These are phyloP conservation scores for Drosophila micromelanica DNA, from an alignment of 1,140 invertebrate species.

Conservation along the genomic window DNA sequence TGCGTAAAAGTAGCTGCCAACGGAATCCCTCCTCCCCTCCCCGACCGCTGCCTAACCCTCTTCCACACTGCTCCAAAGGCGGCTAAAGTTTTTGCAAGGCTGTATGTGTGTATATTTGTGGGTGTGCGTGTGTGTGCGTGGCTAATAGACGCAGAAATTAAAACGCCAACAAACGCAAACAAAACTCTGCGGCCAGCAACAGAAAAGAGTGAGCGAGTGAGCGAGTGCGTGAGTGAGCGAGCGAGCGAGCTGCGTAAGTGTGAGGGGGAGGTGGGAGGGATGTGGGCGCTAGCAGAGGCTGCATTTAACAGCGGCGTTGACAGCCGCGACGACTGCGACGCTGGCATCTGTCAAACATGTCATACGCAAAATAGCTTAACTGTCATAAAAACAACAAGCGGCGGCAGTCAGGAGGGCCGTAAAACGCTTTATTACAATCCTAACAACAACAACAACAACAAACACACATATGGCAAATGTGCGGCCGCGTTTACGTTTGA, in stretches of 20 bases:
- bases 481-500: conserved; percentile 63
- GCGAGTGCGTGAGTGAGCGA: conserved; percentile 18
- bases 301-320: conserved; percentile 69
- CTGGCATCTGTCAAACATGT: conserved; percentile 79
- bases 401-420: conserved; percentile 37
- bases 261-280: background rate
- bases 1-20: conserved; percentile 78
- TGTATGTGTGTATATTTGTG: background rate
- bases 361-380: conserved; percentile 82
- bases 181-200: conserved; percentile 39
- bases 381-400: conserved; percentile 75
- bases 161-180: conserved; percentile 54
- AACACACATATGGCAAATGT: conserved; percentile 61
- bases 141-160: conserved; percentile 59
- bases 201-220: conserved; percentile 33
- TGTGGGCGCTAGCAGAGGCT: conserved; percentile 16
- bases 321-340: conserved; percentile 57
- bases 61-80: background rate
- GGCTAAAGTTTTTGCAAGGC: conserved; percentile 12
- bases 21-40: conserved; percentile 13
- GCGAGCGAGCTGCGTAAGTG: background rate
- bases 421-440: conserved; percentile 75
- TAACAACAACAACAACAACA: conserved; percentile 18
- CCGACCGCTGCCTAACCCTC: background rate
- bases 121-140: conserved; percentile 2